These are phyloP conservation scores for Otis tarda DNA, from an alignment of 2,113 vertebrate genomes.

Conservation along the genomic window DNA sequence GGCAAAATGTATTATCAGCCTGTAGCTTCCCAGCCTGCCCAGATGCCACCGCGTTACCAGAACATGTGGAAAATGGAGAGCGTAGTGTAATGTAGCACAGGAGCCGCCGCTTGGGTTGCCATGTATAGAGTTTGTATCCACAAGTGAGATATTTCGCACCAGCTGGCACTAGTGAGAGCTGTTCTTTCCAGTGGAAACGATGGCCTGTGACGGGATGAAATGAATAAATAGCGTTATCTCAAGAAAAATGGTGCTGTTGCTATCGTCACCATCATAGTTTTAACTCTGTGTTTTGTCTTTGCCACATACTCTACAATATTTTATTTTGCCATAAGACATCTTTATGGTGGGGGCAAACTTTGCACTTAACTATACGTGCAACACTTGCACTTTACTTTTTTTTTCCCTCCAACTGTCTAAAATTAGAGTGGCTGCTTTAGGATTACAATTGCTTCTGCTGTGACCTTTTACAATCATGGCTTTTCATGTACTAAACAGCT, in stretches of 20 bases:
- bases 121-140: not conserved
- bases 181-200: not conserved
- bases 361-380: conserved; percentile 82
- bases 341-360: conserved; percentile 82
- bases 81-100: not conserved
- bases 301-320: conserved; percentile 74
- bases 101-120: not conserved
- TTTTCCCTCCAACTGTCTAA: conserved; percentile 72
- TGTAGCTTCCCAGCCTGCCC: conserved; percentile 61
- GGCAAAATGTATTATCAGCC: conserved; percentile 53
- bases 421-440: conserved; percentile 69
- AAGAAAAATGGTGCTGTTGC: conserved; percentile 73
- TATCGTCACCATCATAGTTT: conserved; percentile 70
- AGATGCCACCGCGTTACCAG: conserved; percentile 55
- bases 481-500: conserved; percentile 78
- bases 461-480: conserved; percentile 82
- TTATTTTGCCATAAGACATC: conserved; percentile 75
- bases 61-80: conserved; percentile 46
- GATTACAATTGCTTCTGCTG: conserved; percentile 73
- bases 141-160: not conserved
- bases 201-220: conserved; percentile 16
- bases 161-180: conserved; percentile 40
- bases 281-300: conserved; percentile 68
- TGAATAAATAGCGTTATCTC: conserved; percentile 62
- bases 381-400: conserved; percentile 85